Evolutionary conservation across 2,888 invertebrate species (phyloP).

Genomic region (Callosobruchus maculatus): DNA sequence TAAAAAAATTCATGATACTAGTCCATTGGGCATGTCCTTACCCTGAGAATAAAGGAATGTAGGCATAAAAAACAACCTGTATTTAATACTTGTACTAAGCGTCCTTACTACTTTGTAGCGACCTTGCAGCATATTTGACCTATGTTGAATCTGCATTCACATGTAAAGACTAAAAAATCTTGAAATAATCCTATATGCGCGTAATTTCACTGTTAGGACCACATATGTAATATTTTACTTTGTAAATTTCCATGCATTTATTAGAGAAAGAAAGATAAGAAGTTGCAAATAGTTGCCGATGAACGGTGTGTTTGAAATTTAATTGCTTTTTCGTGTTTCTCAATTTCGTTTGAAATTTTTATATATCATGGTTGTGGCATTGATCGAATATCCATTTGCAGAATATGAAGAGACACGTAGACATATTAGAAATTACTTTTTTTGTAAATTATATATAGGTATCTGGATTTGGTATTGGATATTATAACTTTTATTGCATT

Average conservation of each 20-base stretch:
- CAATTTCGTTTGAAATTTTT: not conserved
- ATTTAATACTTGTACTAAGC: no score
- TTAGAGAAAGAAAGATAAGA: not conserved
- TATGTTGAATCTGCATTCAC: not conserved
- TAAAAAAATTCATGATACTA: no score
- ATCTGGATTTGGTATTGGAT: not conserved
- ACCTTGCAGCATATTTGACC: not conserved
- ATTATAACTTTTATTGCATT: not conserved
- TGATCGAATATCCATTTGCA: not conserved
- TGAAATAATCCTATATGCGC: not conserved
- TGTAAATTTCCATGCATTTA: not conserved
- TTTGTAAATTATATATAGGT: not conserved
- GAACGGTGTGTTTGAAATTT: not conserved
- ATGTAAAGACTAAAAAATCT: not conserved
- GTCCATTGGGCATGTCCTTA: no score
- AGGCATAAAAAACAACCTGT: no score
- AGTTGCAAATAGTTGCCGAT: not conserved
- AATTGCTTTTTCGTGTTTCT: not conserved
- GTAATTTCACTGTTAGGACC: not conserved
- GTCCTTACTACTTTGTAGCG: no score
- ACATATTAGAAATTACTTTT: not conserved
- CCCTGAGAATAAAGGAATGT: no score
- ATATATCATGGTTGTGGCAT: not conserved
- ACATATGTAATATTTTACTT: not conserved
- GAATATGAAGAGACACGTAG: not conserved